phyloP scores from a whole-genome alignment of 2,888 invertebrate species.

The Caenorhabditis auriculariae region DNA sequence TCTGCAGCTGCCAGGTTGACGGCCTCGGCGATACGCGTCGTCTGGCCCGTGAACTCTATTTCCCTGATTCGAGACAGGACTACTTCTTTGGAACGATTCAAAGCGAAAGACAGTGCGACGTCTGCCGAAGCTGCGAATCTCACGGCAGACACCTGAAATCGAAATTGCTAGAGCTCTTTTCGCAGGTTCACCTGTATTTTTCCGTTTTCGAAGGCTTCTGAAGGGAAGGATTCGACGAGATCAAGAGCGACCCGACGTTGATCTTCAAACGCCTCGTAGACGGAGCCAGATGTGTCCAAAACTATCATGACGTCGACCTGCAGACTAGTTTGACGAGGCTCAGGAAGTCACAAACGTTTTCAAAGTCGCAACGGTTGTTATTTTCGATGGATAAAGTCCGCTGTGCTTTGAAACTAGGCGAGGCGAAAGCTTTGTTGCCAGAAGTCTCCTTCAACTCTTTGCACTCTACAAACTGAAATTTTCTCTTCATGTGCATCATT shows the following conservation, averaged over 20 bases:
- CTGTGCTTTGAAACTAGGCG: not conserved
- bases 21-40: conserved; percentile 48
- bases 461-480: not conserved
- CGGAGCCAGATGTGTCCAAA: conserved; percentile 50
- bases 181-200: conserved; percentile 5
- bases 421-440: too few species aligned
- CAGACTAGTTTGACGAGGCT: not conserved
- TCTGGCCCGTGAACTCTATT: conserved; percentile 45
- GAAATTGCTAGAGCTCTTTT: not conserved
- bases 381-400: not conserved
- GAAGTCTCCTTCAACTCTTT: too few species aligned
- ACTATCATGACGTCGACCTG: conserved; percentile 48
- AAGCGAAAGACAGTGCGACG: conserved; percentile 27
- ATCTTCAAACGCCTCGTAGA: conserved; percentile 37
- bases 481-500: not conserved
- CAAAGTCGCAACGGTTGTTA: not conserved
- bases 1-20: conserved; percentile 20
- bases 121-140: conserved; percentile 41
- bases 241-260: conserved; percentile 41
- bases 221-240: conserved; percentile 24
- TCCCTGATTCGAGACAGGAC: conserved; percentile 29
- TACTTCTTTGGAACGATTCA: conserved; percentile 12
- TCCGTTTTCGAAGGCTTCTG: conserved; percentile 4
- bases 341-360: not conserved
- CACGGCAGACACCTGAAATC: conserved; percentile 36